Base-by-base conservation (phyloP, 2,888 invertebrate genomes). In the Alcis repandata region DNA sequence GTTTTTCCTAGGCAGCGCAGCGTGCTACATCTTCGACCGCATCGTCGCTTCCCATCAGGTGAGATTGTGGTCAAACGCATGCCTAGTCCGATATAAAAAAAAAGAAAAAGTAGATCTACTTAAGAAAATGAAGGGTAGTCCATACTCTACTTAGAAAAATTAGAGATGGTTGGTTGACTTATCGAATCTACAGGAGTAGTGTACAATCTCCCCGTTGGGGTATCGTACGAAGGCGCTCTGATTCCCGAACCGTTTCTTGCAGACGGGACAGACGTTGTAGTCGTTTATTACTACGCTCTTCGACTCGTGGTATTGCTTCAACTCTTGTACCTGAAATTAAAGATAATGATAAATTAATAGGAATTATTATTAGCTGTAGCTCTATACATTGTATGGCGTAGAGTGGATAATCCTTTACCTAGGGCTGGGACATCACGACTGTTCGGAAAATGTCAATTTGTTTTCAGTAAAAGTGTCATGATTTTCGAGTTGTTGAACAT, bases 161-260 rank as follows among this genome's bases (percentile, higher is more conserved):
- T 13, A n/a, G 4, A n/a, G 8, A 36, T 36, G 36, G n/a, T 15
- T 43, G 40, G 32, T 76, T 68, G 75, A 81, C 70, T 85, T 86
- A 36, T 84, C 82, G 3, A 77, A 49, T 69, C 85, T 85, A 87
- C 99, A 99, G 6, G 97, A 98, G 83, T 97, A 98, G 90, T 99
- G 99, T 0, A 98, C 98, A 19, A 99, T 96, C 75, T 97, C 97
- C 2, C 98, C 98, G 87, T 97, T 97, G 1, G 98, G 98, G 88
- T 97, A 98, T 51, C 98, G 94, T 7, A 98, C 98, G 88, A 99
- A 98, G 22, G 99, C 98, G 92, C 98, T 98, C 91, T 98, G 97
- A 88, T 97, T 98, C 17, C 97, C 97, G 88, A 99, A 99, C 61
- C 98, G 95, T 84, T 99, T 99, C 84, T 96, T 97, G 87, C 99